phyloP scores from a whole-genome alignment of 1,140 invertebrate species.

The Drosophila persimilis region DNA sequence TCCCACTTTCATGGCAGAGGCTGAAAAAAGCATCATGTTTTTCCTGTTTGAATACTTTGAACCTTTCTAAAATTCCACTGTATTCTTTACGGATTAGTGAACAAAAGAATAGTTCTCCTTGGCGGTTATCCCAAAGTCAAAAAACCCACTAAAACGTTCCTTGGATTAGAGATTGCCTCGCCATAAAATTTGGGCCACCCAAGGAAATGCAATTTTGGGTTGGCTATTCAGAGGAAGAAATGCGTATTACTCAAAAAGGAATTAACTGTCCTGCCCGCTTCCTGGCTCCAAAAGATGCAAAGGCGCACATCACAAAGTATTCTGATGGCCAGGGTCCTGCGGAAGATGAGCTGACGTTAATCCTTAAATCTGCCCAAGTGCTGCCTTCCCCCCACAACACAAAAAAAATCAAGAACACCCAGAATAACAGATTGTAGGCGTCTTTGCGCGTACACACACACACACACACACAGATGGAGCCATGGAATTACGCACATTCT shows the following conservation, averaged over 20 bases:
- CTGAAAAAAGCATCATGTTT: too few species aligned
- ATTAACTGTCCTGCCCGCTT: constrained; percentile 60
- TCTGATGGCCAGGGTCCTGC: constrained; percentile 13
- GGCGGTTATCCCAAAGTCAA: too few species aligned
- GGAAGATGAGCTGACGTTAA: constrained; percentile 65
- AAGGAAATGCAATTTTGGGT: constrained; percentile 72
- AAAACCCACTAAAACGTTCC: constrained; percentile 36
- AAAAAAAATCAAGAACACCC: constrained; percentile 26
- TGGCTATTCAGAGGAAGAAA: constrained; percentile 57
- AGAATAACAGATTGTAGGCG: constrained; percentile 66
- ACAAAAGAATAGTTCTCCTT: too few species aligned
- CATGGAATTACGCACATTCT: constrained; percentile 44
- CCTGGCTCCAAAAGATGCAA: constrained; percentile 13
- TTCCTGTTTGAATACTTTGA: too few species aligned
- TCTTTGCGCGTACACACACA: constrained; percentile 26
- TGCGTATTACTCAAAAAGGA: constrained; percentile 80
- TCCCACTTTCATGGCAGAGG: too few species aligned
- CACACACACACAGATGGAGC: background rate
- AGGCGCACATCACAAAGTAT: constrained; percentile 61
- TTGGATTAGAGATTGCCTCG: constrained; percentile 5
- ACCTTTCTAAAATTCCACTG: too few species aligned
- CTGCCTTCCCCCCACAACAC: constrained; percentile 26
- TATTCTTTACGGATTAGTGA: too few species aligned
- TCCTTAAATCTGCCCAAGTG: constrained; percentile 80
- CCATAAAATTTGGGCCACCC: constrained; percentile 60